A percentile compares a stretch with the other conserved stretches of the same genome.
Evolutionary conservation across 2,797 vertebrate genomes (phyloP).

Genomic region (Cossypha polioptera): DNA sequence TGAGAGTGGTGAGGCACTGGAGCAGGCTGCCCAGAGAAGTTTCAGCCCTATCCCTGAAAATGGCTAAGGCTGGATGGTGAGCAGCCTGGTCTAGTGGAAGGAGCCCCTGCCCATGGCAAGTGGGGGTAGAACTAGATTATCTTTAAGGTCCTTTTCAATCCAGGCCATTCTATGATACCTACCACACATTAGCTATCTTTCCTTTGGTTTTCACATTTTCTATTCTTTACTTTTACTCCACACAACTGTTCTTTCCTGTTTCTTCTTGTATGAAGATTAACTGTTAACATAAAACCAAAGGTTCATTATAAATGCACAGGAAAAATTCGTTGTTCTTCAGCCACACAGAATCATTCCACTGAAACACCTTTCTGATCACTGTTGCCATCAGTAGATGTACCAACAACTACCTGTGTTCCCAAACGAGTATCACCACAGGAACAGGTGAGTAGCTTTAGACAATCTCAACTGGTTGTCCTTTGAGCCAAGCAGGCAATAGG

Average conservation of each 20-base stretch:
- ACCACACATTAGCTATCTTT: background rate
- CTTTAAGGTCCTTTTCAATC: background rate
- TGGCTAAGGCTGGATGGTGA: background rate
- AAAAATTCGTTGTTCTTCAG: background rate
- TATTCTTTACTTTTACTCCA: background rate
- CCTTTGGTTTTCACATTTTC: background rate
- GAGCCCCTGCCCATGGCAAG: background rate
- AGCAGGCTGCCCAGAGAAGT: background rate
- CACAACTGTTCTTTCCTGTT: rapidly evolving
- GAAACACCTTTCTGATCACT: background rate
- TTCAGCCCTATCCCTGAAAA: background rate
- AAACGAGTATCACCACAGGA: background rate
- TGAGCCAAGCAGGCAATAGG: background rate
- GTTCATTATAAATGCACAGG: background rate
- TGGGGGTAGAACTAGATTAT: background rate
- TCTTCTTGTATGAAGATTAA: background rate
- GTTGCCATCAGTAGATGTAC: rapidly evolving
- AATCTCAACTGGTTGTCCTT: background rate
- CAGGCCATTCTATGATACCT: background rate
- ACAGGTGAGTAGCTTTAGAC: background rate
- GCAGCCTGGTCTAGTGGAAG: background rate
- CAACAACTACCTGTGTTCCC: background rate
- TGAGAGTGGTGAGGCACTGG: background rate
- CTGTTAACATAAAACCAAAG: background rate
- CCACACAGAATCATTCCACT: background rate